Evolutionary conservation across 2,113 vertebrate species (phyloP).

Genomic region (Alces alces): DNA sequence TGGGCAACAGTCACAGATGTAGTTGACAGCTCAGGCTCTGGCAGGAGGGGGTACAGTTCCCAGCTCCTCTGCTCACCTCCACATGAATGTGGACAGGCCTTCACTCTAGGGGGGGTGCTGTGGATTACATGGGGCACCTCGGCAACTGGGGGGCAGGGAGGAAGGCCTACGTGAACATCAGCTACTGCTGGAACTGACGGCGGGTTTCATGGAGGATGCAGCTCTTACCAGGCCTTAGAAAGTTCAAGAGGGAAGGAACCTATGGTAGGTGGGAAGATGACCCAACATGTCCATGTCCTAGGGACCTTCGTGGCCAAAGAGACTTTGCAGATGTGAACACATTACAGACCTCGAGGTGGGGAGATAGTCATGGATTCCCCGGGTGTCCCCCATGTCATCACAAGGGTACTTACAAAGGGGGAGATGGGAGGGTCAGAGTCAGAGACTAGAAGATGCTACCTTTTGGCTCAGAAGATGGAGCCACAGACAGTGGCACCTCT

Average conservation of each 20-base stretch:
- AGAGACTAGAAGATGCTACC: background rate
- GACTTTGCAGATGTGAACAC: background rate
- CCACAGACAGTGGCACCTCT: background rate
- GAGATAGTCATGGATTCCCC: background rate
- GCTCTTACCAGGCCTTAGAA: background rate
- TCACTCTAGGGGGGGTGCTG: background rate
- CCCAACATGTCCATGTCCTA: too few relatives aligned
- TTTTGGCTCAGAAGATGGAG: background rate
- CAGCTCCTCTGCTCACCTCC: background rate
- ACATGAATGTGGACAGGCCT: rapidly evolving
- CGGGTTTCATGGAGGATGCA: background rate
- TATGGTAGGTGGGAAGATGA: background rate
- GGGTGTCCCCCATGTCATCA: rapidly evolving
- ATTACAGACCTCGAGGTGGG: background rate
- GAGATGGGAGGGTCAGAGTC: background rate
- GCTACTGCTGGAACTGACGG: rapidly evolving
- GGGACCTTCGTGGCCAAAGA: background rate
- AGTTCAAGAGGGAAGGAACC: background rate
- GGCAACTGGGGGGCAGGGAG: rapidly evolving
- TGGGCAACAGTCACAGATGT: rapidly evolving
- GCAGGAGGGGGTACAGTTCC: background rate
- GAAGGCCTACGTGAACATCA: rapidly evolving
- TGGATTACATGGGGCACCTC: rapidly evolving
- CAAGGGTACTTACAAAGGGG: background rate
- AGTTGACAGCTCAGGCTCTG: background rate